phyloP scores from a whole-genome alignment of 2,113 vertebrate genomes.

The Jaculus jaculus region DNA sequence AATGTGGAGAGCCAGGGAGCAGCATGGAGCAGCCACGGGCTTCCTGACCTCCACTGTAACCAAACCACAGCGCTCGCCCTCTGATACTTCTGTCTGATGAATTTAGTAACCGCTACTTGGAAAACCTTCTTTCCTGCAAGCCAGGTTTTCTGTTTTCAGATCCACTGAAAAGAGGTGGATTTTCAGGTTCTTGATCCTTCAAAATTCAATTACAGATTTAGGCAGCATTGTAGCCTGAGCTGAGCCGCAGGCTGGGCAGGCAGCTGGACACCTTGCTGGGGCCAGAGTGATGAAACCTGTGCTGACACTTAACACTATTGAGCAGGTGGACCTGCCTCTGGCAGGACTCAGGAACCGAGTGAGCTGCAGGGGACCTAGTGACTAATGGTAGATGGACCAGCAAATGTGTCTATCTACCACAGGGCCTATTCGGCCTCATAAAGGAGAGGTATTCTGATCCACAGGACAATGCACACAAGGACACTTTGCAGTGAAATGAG shows the following conservation, averaged over 20 bases:
- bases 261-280: not conserved
- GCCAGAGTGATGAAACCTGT: too few species aligned
- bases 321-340: not conserved
- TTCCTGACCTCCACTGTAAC: not conserved
- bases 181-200: not conserved
- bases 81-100: not conserved
- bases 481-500: accelerated
- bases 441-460: not conserved
- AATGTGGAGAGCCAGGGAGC: not conserved
- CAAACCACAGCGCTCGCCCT: not conserved
- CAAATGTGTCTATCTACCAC: accelerated
- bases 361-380: accelerated
- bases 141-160: not conserved
- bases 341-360: too few species aligned
- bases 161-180: not conserved
- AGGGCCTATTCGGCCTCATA: accelerated
- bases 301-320: accelerated
- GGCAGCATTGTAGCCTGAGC: accelerated
- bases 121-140: accelerated
- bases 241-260: accelerated
- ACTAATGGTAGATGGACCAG: accelerated
- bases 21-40: not conserved
- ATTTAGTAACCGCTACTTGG: accelerated
- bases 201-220: not conserved
- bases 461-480: accelerated